Percentiles rank a stretch among this genome's conserved stretches.
These are phyloP conservation scores for Procavia capensis DNA, from an alignment of 2,113 vertebrate genomes.

Conservation along the genomic window DNA sequence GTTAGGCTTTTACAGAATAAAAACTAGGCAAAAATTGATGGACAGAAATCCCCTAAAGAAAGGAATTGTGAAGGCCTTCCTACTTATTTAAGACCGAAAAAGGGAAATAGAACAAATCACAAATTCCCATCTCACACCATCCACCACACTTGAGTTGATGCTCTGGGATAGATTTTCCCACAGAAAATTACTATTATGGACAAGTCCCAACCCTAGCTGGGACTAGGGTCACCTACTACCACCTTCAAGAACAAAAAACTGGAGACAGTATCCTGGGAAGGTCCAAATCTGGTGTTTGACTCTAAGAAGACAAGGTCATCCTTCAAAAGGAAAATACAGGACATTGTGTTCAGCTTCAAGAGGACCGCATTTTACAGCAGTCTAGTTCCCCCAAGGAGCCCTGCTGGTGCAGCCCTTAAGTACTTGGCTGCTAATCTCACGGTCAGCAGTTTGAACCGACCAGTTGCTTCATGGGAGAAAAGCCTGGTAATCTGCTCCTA, in stretches of 20 bases:
- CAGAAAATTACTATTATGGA: not conserved
- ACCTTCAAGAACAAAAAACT: not conserved
- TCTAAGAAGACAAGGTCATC: not conserved
- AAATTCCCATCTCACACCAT: not conserved
- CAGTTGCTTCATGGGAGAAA: not conserved
- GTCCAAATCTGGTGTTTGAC: not conserved
- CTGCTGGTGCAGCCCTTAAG: not conserved
- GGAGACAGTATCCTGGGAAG: not conserved
- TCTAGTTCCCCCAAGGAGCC: not conserved
- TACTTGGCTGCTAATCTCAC: not conserved
- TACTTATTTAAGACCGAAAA: not conserved
- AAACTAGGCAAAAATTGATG: not conserved
- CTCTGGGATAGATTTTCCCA: not conserved
- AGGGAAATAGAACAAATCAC: slow-evolving; percentile 29
- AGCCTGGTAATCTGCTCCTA: not conserved
- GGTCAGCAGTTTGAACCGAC: not conserved
- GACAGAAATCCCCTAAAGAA: slow-evolving; percentile 17
- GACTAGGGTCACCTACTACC: not conserved
- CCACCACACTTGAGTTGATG: not conserved
- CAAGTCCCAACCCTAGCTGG: not conserved
- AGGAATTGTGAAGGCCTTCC: not conserved
- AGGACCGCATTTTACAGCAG: not conserved
- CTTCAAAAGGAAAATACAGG: slow-evolving; percentile 30
- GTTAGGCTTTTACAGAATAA: not conserved
- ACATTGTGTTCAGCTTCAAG: not conserved